Evolutionary conservation across 2,888 invertebrate genomes (phyloP), one percentile per base, ranked within the genome.

Genomic region (Barypeithes pellucidus): DNA sequence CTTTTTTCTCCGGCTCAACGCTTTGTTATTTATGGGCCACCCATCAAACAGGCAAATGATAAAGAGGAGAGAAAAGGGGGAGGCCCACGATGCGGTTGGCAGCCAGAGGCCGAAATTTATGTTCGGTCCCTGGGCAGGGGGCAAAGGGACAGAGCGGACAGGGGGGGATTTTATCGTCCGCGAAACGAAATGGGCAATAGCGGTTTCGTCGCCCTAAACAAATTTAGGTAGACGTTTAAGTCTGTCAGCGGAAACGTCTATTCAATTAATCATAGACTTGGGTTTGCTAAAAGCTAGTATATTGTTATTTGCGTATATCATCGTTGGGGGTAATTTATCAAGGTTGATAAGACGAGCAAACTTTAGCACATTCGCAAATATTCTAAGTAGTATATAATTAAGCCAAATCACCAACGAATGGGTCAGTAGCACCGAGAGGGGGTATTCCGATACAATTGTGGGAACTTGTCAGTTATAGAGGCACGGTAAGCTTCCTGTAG

Each of bases 41-140:
- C 83, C 80, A 83, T 83, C 83, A 83, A 82, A 79, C 80, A 80
- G 80, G 81, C 83, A 80, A 84, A 84, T 84, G 83, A 84, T 82
- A 82, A 82, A 81, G 83, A 81, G 77, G 77, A 72, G 77, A 75
- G 72, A 68, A 73, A 79, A 79, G 81, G 77, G 79, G 80, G 80
- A 75, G 81, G 79, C 78, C 78, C 77, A 66, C 67, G 24, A 79
- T 82, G 82, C 78, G 82, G 83, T 84, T 84, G 83, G 83, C 84
- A 84, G 81, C 81, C 84, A 78, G 80, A 82, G 82, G 60, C 84
- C 82, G 18, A 69, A 61, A 69, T 69, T 69, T 69, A 69, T 69
- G 59, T 47, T 50, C 29, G 29, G 60, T 45, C 60, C 57, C 59
- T 47, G 12, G 50, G 60, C 60, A 16, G 45, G 24, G 45, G 60